Base-by-base conservation (phyloP, 92 coral and sea anemone species). In the Hydrozoanthus gracilis region DNA sequence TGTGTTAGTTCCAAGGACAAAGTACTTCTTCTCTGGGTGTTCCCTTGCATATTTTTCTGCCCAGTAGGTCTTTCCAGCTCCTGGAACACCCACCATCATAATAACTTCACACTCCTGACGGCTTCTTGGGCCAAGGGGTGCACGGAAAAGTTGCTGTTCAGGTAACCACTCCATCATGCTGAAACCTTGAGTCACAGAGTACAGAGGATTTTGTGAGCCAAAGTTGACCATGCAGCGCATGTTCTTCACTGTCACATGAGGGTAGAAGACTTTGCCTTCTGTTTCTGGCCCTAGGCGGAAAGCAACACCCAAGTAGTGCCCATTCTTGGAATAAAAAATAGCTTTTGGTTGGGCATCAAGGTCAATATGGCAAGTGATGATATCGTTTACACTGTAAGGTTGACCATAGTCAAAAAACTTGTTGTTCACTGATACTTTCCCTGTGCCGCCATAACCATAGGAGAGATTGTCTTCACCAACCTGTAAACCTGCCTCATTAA, bases 41-140 rank as follows among this genome's bases (percentile, higher is more conserved):
- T 92, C 95, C 27, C 70, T 90, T 8, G 83, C 89, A 86, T 88
- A 97, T 51, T 93, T 89, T 60, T 82, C 89, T 7, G 96, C 95
- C 99, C 99, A 97, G 48, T 75, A 79, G 4, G 99, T 97, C 74
- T 97, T 97, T 7, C 99, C 99, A 87, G 88, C 82, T 10, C 95
- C 98, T 55, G 99, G 98, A 10, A 97, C 44, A 8, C 99, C 99
- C 50, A 97, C 98, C 99, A 97, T 97, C 99, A 97, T 97, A 51
- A 97, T 88, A 14, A 95, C 86, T 47, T 97, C 95, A 80, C 98
- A 95, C 9, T 95, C 97, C 3, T 86, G 55, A 12, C 93, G 86
- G n/a, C 94, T 84, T 44, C 27, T 85, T 2, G 99, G 99, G 51
- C 92, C 89, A 3, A 55, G 27, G 0, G 98, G 89, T 10, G 95